Evolutionary conservation across 2,888 invertebrate genomes (phyloP).

Genomic region (Itoplectis maculator): DNA sequence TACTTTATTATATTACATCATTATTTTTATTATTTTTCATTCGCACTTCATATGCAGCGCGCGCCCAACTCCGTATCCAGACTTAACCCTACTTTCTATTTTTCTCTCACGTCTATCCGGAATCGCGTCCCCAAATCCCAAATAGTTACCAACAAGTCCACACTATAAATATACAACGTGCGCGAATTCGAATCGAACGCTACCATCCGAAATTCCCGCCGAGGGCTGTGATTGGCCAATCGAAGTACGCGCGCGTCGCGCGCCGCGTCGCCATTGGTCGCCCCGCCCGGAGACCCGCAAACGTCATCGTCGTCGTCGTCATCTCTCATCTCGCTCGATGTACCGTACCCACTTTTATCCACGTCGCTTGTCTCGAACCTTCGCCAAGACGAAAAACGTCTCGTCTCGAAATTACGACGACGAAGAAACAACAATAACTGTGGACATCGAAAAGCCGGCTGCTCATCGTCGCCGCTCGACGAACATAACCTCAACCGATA

Average conservation of each 20-base stretch:
- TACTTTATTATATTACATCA: too few relatives aligned
- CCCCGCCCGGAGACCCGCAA: not conserved
- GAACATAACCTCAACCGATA: conserved; percentile 14
- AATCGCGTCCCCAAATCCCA: not conserved
- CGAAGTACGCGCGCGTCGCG: not conserved
- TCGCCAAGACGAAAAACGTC: not conserved
- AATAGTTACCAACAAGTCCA: not conserved
- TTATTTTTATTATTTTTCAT: too few relatives aligned
- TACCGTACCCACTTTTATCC: not conserved
- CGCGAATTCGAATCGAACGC: not conserved
- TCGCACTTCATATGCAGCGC: too few relatives aligned
- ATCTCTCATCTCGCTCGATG: not conserved
- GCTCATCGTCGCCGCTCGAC: not conserved
- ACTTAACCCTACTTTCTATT: too few relatives aligned
- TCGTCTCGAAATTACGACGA: not conserved
- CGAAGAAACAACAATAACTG: not conserved
- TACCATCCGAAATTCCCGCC: not conserved
- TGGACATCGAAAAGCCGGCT: not conserved
- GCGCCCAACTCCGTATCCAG: too few relatives aligned
- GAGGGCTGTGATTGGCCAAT: not conserved
- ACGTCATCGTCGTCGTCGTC: not conserved
- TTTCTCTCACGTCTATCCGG: too few relatives aligned
- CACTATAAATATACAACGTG: not conserved
- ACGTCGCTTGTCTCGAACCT: not conserved
- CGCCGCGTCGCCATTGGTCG: not conserved